Evolutionary conservation across 2,888 invertebrate genomes (phyloP).

Genomic region (Noctua comes): DNA sequence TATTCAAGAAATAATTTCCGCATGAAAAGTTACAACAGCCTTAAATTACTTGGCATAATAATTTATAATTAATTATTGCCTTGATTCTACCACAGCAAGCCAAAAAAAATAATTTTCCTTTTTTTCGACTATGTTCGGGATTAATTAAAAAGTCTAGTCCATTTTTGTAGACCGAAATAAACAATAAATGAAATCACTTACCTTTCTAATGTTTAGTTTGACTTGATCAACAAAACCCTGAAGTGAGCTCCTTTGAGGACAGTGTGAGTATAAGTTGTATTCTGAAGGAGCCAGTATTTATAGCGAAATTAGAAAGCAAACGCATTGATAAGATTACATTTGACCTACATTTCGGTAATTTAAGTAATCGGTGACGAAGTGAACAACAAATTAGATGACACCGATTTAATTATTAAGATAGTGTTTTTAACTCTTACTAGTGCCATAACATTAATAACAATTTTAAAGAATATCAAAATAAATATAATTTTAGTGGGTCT

Average conservation of each 20-base stretch:
- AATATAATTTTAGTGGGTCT: background rate
- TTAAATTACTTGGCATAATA: background rate
- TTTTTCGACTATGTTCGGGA: background rate
- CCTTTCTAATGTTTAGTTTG: background rate
- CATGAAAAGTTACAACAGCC: background rate
- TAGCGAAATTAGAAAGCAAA: conserved; percentile 4
- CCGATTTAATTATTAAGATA: too few relatives aligned
- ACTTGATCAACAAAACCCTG: background rate
- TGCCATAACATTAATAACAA: too few relatives aligned
- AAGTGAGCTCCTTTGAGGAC: conserved; percentile 6
- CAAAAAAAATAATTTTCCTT: background rate
- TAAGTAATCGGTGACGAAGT: background rate
- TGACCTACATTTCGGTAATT: background rate
- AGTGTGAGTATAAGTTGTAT: conserved; percentile 14
- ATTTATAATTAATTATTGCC: background rate
- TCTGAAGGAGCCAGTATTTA: conserved; percentile 28
- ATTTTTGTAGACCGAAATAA: background rate
- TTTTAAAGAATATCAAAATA: background rate
- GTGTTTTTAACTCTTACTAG: too few relatives aligned
- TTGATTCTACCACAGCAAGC: background rate
- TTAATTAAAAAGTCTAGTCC: background rate
- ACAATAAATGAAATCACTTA: background rate
- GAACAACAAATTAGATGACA: too few relatives aligned
- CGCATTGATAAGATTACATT: background rate
- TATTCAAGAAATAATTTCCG: background rate